These are phyloP conservation scores for Perca schrenkii DNA, from an alignment of 2,113 vertebrate species.

Conservation along the genomic window DNA sequence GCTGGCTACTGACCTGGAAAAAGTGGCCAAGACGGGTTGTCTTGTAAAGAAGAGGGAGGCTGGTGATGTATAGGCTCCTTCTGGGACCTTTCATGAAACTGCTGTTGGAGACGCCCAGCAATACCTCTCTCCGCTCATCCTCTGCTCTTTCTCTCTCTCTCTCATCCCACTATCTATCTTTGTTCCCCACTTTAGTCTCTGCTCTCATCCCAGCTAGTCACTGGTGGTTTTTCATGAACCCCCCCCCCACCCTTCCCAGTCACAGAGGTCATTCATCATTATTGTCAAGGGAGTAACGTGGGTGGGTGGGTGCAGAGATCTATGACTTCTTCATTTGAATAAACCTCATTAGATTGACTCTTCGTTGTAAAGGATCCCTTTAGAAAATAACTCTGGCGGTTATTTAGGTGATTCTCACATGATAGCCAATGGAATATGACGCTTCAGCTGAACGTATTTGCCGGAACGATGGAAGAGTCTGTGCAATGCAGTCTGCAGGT, in stretches of 20 bases:
- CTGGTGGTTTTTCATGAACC: slow-evolving; percentile 81
- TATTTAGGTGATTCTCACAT: slow-evolving; percentile 80
- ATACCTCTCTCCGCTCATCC: slow-evolving; percentile 73
- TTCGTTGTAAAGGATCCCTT: slow-evolving; percentile 82
- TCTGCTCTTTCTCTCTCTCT: slow-evolving; percentile 55
- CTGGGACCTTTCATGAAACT: slow-evolving; percentile 81
- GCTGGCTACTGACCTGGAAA: slow-evolving; percentile 89
- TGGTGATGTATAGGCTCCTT: slow-evolving; percentile 85
- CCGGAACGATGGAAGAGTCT: slow-evolving; percentile 60
- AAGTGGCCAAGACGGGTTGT: slow-evolving; percentile 85
- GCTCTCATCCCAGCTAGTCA: slow-evolving; percentile 77
- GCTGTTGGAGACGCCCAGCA: slow-evolving; percentile 75
- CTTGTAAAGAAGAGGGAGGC: slow-evolving; percentile 81
- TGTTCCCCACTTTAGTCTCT: slow-evolving; percentile 57
- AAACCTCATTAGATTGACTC: slow-evolving; percentile 85
- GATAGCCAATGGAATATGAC: slow-evolving; percentile 81
- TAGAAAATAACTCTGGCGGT: slow-evolving; percentile 82
- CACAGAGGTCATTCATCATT: slow-evolving; percentile 84
- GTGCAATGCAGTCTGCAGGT: slow-evolving; percentile 52
- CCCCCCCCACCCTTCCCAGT: slow-evolving; percentile 67
- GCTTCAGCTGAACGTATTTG: slow-evolving; percentile 74
- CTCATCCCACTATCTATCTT: slow-evolving; percentile 74
- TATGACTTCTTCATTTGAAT: slow-evolving; percentile 85
- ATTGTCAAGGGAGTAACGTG: slow-evolving; percentile 83
- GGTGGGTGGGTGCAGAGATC: slow-evolving; percentile 84